Conservation (phyloP, 2,797 vertebrate species). For the Parauchenoglanis punctatus region DNA sequence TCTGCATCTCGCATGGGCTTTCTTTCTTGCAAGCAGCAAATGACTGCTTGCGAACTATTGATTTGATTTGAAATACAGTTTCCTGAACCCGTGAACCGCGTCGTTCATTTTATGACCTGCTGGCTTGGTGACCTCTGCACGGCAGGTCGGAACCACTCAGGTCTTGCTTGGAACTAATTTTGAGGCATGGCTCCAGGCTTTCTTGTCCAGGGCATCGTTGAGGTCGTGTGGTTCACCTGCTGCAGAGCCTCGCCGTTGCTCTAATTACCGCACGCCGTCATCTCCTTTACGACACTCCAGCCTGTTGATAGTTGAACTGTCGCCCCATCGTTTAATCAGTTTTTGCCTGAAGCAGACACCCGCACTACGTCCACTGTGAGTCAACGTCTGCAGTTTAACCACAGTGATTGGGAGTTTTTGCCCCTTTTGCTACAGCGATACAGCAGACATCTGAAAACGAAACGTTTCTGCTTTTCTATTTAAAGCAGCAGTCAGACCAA, state of each 20-base stretch:
- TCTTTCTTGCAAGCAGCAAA: background rate
- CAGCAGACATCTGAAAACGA: background rate
- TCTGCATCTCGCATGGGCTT: background rate
- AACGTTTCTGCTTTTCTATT: background rate
- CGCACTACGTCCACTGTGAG: conserved; percentile 36
- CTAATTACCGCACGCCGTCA: conserved; percentile 61
- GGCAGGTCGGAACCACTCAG: background rate
- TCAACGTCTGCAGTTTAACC: background rate
- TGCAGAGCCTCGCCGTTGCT: conserved; percentile 43
- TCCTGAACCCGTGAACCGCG: no score
- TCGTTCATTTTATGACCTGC: background rate
- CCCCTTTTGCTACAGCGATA: background rate
- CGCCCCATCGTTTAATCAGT: conserved; percentile 42
- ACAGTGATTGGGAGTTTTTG: background rate
- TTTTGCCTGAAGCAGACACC: conserved; percentile 16
- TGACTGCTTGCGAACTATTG: background rate
- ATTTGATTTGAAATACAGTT: background rate
- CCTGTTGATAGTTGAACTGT: conserved; percentile 27
- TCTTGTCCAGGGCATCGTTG: conserved; percentile 1
- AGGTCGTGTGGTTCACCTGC: conserved; percentile 26
- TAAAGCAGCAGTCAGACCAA: background rate
- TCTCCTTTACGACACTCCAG: conserved; percentile 29
- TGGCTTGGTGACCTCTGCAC: background rate
- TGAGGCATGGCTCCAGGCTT: conserved; percentile 8
- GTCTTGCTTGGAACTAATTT: background rate